Base-by-base conservation (phyloP, 1,140 invertebrate species). In the Drosophila tristis region DNA sequence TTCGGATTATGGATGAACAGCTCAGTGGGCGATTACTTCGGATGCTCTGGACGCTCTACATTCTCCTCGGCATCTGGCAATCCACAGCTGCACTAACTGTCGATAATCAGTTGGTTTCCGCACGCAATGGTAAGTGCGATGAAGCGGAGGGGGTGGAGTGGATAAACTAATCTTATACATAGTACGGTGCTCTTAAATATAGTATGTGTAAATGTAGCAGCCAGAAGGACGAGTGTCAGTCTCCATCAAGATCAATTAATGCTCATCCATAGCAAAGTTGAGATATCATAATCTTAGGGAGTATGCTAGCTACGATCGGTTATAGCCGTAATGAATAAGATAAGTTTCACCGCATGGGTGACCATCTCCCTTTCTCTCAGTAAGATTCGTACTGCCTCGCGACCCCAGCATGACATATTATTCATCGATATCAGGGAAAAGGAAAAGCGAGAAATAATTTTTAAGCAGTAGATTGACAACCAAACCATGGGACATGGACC, bases 21-120 rank as follows among this genome's bases (percentile, higher is more conserved):
- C 42, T 39, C 25, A 44, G 60, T 23, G 61, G 50, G 51, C 59
- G 61, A 25, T n/a, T 58, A 16, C 16, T 65, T 31, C 58, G 54
- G n/a, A 56, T 75, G 57, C 58, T 80, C 31, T 48, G 63, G n/a
- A 48, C 58, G 51, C 48, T 85, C 35, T 73, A 55, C 48, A 11
- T 44, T 16, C 64, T 63, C 50, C n/a, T 54, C 42, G 43, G 44
- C 9, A 5, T n/a, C 20, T 54, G 58, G 55, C 42, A 58, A 15
- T 13, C 16, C 13, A 29, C 65, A 8, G 23, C 26, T 5, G 58
- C 76, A 9, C 61, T 91, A 50, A 91, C 90, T 5, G 90, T 91
- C 66, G 90, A 91, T 74, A 91, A 91, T 70, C 90, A 91, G 67
- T 72, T 91, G 64, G 90, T 91, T 35, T 91, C 90, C 5, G 90